Conservation (phyloP, 2,113 vertebrate species). For the Coptodon rendalli region DNA sequence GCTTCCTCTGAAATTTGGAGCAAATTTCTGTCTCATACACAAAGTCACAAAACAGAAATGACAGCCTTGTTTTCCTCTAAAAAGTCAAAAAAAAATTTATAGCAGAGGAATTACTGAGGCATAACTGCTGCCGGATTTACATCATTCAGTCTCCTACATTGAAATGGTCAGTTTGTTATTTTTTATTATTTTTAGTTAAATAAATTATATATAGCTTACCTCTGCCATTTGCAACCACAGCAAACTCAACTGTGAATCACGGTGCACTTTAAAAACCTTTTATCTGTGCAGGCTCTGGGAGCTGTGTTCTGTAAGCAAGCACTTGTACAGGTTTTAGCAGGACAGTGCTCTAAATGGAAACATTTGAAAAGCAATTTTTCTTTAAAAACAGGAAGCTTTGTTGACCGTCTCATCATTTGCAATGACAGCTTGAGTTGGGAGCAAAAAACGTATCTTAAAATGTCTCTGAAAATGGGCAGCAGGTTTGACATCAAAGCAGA, state of each 20-base stretch:
- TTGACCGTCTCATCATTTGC: not conserved
- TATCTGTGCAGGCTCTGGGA: not conserved
- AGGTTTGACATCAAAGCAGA: not conserved
- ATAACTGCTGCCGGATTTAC: not conserved
- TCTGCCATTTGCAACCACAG: not conserved
- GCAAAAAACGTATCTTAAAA: not conserved
- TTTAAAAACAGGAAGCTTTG: not conserved
- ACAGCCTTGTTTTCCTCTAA: not conserved
- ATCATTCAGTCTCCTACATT: not conserved
- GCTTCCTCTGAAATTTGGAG: not conserved
- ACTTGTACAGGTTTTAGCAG: not conserved
- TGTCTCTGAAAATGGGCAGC: not conserved
- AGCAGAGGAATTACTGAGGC: not conserved
- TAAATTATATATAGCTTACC: not conserved
- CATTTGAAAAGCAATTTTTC: not conserved
- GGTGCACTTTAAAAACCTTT: not conserved
- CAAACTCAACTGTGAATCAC: not conserved
- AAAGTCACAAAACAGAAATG: not conserved
- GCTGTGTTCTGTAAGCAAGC: not conserved
- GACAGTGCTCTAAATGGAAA: not conserved
- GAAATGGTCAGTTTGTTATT: not conserved
- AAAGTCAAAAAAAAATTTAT: not conserved
- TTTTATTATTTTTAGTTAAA: not conserved
- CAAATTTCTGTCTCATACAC: not conserved
- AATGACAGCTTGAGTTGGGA: not conserved